These are phyloP conservation scores for Ischnura elegans DNA, from an alignment of 2,888 invertebrate species.

Conservation along the genomic window DNA sequence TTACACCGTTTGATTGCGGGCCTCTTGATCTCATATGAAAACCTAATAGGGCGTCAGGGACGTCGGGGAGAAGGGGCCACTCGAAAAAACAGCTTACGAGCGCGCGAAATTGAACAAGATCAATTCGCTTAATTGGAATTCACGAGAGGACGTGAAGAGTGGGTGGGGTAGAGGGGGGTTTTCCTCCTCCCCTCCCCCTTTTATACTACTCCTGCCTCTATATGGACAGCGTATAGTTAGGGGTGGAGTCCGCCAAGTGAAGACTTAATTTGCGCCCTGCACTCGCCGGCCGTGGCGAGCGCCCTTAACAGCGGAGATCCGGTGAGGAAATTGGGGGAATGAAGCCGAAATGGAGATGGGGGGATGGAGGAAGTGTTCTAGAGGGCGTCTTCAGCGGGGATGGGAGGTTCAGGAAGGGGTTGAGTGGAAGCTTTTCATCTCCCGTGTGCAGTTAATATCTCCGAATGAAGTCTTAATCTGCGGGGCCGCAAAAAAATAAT, in stretches of 20 bases:
- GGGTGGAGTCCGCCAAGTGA: neutral
- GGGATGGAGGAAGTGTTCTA: neutral
- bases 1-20: neutral
- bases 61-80: neutral
- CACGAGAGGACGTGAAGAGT: neutral
- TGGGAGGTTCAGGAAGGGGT: too few relatives aligned
- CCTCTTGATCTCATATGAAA: slow-evolving; percentile 33
- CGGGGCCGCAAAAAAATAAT: neutral
- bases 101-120: slow-evolving; percentile 20
- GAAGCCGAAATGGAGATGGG: neutral
- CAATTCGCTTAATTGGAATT: slow-evolving; percentile 29
- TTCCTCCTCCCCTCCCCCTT: too few relatives aligned
- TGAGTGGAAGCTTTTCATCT: too few relatives aligned
- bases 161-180: too few relatives aligned
- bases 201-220: neutral
- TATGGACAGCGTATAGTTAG: neutral
- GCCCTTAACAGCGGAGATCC: neutral
- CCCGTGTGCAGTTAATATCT: slow-evolving; percentile 24
- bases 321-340: slow-evolving; percentile 12
- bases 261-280: slow-evolving; percentile 19
- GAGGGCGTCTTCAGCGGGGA: slow-evolving; percentile 26
- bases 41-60: neutral
- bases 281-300: neutral
- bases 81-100: slow-evolving; percentile 23
- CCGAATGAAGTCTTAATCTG: slow-evolving; percentile 38